These are phyloP conservation scores for Notodromas monacha DNA, from an alignment of 2,888 invertebrate species.

Conservation along the genomic window DNA sequence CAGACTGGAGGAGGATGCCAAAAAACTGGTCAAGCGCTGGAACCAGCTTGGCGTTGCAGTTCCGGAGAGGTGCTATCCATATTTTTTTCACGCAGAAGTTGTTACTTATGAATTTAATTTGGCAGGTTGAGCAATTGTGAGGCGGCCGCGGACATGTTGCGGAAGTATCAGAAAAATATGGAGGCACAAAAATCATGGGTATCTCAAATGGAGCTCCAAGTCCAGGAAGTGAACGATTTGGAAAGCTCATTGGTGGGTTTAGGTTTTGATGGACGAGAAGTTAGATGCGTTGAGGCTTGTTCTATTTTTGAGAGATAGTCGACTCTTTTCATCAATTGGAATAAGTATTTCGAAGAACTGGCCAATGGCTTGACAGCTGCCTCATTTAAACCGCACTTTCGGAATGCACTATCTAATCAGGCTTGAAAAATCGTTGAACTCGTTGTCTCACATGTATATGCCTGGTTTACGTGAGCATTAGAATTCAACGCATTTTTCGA, in stretches of 20 bases:
- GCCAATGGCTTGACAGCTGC: no score
- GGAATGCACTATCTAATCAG: no score
- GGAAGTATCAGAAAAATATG: slow-evolving; percentile 57
- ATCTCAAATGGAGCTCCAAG: slow-evolving; percentile 44
- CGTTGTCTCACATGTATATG: no score
- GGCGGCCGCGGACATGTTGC: slow-evolving; percentile 56
- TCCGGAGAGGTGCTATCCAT: slow-evolving; percentile 31
- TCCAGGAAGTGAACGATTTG: slow-evolving; percentile 23
- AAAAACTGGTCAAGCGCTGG: slow-evolving; percentile 61
- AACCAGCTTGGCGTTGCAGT: slow-evolving; percentile 60
- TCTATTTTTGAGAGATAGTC: no score
- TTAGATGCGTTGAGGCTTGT: no score
- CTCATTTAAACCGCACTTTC: no score
- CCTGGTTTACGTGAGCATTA: no score
- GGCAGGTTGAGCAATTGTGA: slow-evolving; percentile 55
- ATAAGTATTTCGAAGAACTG: no score
- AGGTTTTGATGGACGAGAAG: no score
- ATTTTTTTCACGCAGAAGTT: slow-evolving; percentile 1
- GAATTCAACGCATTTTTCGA: no score
- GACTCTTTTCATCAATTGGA: no score
- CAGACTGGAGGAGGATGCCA: slow-evolving; percentile 61
- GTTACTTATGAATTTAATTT: slow-evolving; percentile 9
- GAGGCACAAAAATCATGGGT: slow-evolving; percentile 64
- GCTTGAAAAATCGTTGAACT: no score
- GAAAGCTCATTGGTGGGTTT: slow-evolving; percentile 36